These are phyloP conservation scores for Sebastolobus alascanus DNA, from an alignment of 2,797 vertebrate genomes.

Conservation along the genomic window DNA sequence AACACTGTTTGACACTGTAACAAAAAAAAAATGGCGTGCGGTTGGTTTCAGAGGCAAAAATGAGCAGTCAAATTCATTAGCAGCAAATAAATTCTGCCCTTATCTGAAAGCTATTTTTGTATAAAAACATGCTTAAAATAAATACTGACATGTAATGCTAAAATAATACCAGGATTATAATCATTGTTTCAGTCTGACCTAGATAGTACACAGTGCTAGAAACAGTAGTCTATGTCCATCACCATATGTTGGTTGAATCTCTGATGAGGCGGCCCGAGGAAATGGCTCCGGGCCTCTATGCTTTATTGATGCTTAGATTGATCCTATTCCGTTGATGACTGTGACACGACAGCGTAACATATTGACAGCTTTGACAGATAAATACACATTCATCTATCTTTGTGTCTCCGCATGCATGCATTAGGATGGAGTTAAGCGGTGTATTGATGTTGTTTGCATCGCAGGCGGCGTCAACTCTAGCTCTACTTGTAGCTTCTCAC, in stretches of 20 bases:
- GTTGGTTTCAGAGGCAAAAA: slow-evolving; percentile 16
- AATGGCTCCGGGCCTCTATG: slow-evolving; percentile 30
- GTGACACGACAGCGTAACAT: slow-evolving; percentile 9
- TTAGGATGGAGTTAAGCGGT: neutral
- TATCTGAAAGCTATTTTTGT: neutral
- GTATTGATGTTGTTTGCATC: slow-evolving; percentile 22
- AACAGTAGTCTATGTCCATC: slow-evolving; percentile 27
- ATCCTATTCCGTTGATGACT: slow-evolving; percentile 46
- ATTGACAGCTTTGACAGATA: slow-evolving; percentile 48
- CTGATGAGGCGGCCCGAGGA: slow-evolving; percentile 39
- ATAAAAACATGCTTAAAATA: neutral
- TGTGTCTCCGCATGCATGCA: slow-evolving; percentile 1
- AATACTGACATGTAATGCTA: neutral
- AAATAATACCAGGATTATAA: neutral
- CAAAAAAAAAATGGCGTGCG: slow-evolving; percentile 1
- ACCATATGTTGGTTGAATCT: slow-evolving; percentile 57
- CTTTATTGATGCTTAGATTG: slow-evolving; percentile 65
- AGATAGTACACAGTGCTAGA: slow-evolving; percentile 11
- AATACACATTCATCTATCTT: slow-evolving; percentile 19
- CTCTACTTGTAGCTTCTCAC: slow-evolving; percentile 1
- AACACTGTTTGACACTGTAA: slow-evolving; percentile 22
- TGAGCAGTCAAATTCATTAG: neutral
- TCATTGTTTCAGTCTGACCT: slow-evolving; percentile 20
- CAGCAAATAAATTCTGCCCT: neutral
- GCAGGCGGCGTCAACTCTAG: slow-evolving; percentile 8